Conservation (phyloP, 2,797 vertebrate species). For the Acanthornis magna region DNA sequence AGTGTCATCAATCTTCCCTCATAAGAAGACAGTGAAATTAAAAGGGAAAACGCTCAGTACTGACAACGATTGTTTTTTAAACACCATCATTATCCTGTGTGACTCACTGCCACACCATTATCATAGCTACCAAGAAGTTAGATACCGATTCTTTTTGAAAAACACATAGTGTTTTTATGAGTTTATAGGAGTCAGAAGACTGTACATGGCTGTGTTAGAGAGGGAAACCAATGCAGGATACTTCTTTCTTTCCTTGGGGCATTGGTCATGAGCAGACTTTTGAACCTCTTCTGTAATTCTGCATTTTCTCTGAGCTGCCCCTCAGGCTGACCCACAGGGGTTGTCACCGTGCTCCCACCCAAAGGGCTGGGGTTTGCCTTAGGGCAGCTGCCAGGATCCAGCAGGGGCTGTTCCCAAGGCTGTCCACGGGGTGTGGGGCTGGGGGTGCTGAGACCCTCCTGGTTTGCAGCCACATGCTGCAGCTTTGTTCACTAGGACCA, state of each 20-base stretch:
- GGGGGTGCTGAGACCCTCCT: fast-evolving
- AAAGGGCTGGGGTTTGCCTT: background rate
- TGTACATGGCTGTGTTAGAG: background rate
- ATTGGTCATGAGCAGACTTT: background rate
- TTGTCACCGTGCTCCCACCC: fast-evolving
- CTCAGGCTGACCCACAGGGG: background rate
- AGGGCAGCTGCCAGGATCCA: background rate
- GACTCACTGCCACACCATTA: background rate
- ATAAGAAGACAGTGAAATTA: background rate
- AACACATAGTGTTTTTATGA: background rate
- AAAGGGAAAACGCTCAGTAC: background rate
- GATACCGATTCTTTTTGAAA: background rate
- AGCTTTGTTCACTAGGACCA: background rate
- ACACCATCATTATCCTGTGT: background rate
- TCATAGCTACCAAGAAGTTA: background rate
- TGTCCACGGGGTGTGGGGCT: background rate
- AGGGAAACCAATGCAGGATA: background rate
- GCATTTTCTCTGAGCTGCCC: background rate
- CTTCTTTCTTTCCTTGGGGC: background rate
- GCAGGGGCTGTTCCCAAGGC: background rate
- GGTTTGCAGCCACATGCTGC: background rate
- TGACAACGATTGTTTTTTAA: background rate
- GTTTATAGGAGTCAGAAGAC: background rate
- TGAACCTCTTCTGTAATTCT: background rate
- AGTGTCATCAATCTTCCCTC: background rate